Base-by-base conservation (phyloP, 2,888 invertebrate genomes). In the Hipparchia semele region DNA sequence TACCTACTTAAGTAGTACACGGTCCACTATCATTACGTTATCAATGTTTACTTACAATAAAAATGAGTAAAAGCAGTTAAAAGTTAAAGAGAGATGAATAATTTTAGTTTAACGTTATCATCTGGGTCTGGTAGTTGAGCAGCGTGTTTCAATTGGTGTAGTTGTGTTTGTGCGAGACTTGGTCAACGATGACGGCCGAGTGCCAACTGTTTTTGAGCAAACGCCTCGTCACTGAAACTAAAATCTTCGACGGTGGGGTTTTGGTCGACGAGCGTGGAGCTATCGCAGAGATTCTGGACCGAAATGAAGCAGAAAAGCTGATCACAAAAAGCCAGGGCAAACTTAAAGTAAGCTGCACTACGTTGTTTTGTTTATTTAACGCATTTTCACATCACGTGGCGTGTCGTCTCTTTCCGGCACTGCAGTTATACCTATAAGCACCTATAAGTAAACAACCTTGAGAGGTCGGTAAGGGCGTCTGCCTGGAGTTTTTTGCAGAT, bases 181-280 rank as follows among this genome's bases (percentile, higher is more conserved):
- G 66, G 76, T 79, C 79, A 80, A 80, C 79, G 73, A 87, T 85
- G 85, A 85, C 86, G 79, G 80, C 80, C 74, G 79, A 82, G 72
- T 85, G 85, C 74, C 88, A 90, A 79, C 82, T 94, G 81, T 94
- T 94, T 89, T 78, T 94, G 76, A 94, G 94, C 78, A 87, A 81
- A 76, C 87, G 86, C 71, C 89, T 96, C 54, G 94, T 95, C 68
- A 89, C 95, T 67, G 92, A 94, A 76, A 87, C 89, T 72, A 89
- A 87, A 62, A 90, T 95, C 67, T 82, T 92, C 13, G 92, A 95
- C 75, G 96, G 96, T 60, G 95, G 95, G 46, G 94, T 96, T 76
- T 85, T 96, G 54, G 95, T 96, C 39, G 87, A 94, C 69, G 88
- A 92, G 74, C 87, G 94, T 82, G 96, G 96, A 13, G 92, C 93